Percentiles rank a stretch among this genome's conserved stretches.
phyloP scores from a whole-genome alignment of 2,888 invertebrate genomes.

The Cryptops parisi region DNA sequence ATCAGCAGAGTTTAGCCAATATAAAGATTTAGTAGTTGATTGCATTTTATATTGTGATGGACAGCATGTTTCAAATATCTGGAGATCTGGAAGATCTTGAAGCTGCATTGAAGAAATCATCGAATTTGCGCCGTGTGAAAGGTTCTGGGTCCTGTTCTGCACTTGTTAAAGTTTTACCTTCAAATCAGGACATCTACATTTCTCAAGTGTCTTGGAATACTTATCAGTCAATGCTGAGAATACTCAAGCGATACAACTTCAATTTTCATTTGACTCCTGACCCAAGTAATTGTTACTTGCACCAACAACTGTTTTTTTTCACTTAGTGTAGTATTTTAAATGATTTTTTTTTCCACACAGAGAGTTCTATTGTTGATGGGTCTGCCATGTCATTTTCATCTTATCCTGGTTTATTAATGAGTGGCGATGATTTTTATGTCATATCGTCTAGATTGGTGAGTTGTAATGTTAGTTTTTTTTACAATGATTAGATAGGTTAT shows the following conservation, averaged over 20 bases:
- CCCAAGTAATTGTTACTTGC: too few species aligned
- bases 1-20: too few species aligned
- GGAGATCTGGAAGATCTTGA: slow-evolving; percentile 60
- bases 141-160: slow-evolving; percentile 47
- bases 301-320: neutral
- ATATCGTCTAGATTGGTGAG: slow-evolving; percentile 43
- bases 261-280: slow-evolving; percentile 47
- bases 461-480: neutral
- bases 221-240: slow-evolving; percentile 64
- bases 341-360: slow-evolving; percentile 17
- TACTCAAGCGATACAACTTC: slow-evolving; percentile 70
- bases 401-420: slow-evolving; percentile 50
- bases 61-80: slow-evolving; percentile 54
- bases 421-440: slow-evolving; percentile 45
- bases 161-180: slow-evolving; percentile 47
- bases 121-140: slow-evolving; percentile 24
- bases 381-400: slow-evolving; percentile 59
- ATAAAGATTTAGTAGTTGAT: neutral
- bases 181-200: slow-evolving; percentile 45
- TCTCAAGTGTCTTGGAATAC: slow-evolving; percentile 64
- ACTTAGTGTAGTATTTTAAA: neutral
- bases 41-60: slow-evolving; percentile 1
- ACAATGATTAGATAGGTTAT: too few species aligned
- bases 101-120: slow-evolving; percentile 25
- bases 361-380: slow-evolving; percentile 43